These are phyloP conservation scores for Mongoloraphidia duomilia DNA, from an alignment of 2,888 invertebrate genomes.

Conservation along the genomic window DNA sequence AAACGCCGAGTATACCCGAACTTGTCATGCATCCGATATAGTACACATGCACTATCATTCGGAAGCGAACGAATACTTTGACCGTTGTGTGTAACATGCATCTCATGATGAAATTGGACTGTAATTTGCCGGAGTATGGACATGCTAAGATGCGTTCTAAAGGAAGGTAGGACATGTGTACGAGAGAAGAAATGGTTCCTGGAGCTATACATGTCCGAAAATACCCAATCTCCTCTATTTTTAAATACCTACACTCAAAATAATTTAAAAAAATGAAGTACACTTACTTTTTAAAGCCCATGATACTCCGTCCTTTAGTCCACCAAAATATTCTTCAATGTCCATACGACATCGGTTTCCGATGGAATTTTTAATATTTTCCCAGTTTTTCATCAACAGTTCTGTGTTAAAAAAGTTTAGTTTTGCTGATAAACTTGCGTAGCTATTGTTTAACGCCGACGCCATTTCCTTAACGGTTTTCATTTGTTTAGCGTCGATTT, in stretches of 20 bases:
- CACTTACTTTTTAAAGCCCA: constrained; percentile 64
- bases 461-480: neutral
- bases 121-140: too few species aligned
- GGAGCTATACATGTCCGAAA: too few species aligned
- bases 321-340: constrained; percentile 43
- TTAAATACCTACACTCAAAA: neutral
- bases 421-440: constrained; percentile 34
- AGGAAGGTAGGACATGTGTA: too few species aligned
- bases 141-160: too few species aligned
- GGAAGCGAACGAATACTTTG: too few species aligned
- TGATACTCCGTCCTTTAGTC: constrained; percentile 37
- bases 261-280: neutral
- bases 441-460: neutral
- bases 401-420: constrained; percentile 42
- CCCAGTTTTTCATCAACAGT: constrained; percentile 41
- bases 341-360: constrained; percentile 38
- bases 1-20: too few species aligned
- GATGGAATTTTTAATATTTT: constrained; percentile 31
- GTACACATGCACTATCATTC: too few species aligned
- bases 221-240: too few species aligned
- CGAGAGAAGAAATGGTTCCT: too few species aligned
- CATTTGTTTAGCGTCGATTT: constrained; percentile 2
- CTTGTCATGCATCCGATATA: too few species aligned
- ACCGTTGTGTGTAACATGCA: too few species aligned
- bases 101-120: too few species aligned